Percentiles rank a stretch among this genome's conserved stretches.
phyloP scores from a whole-genome alignment of 2,888 invertebrate genomes.

The Morpho deidamia region DNA sequence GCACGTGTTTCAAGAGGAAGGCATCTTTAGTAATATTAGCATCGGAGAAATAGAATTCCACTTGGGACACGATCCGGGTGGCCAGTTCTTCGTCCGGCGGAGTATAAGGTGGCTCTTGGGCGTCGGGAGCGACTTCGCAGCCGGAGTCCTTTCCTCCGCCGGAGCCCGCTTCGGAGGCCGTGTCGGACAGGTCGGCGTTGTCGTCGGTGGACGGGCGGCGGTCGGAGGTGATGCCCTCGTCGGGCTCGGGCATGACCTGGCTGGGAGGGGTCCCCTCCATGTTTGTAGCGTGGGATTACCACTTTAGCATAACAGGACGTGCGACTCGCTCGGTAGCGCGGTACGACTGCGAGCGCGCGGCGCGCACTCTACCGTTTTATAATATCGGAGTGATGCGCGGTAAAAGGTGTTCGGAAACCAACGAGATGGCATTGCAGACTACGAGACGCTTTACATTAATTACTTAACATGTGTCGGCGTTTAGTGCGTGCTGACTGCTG shows the following conservation, averaged over 20 bases:
- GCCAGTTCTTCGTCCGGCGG: conserved; percentile 88
- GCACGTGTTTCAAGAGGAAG: conserved; percentile 95
- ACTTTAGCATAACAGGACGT: conserved; percentile 61
- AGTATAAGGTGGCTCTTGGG: conserved; percentile 80
- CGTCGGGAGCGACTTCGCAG: conserved; percentile 79
- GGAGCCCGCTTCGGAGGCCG: conserved; percentile 81
- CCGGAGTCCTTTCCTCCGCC: conserved; percentile 83
- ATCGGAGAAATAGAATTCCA: conserved; percentile 97
- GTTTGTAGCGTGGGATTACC: conserved; percentile 44
- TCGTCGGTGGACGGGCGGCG: conserved; percentile 77
- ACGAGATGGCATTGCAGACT: conserved; percentile 66
- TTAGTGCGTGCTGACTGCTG: conserved; percentile 9
- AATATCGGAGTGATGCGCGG: conserved; percentile 67
- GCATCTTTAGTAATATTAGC: conserved; percentile 97
- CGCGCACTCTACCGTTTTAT: conserved; percentile 55
- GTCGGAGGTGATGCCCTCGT: conserved; percentile 69
- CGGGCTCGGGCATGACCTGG: conserved; percentile 56
- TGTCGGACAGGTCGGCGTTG: conserved; percentile 82
- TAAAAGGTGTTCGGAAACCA: conserved; percentile 64
- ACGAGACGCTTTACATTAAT: conserved; percentile 37
- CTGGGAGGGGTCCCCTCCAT: conserved; percentile 64
- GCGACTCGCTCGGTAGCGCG: conserved; percentile 61
- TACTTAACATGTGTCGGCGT: conserved; percentile 19
- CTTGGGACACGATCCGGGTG: conserved; percentile 89
- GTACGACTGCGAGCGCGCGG: conserved; percentile 72